These are phyloP conservation scores for Siniperca scherzeri DNA, from an alignment of 2,797 vertebrate species.

Conservation along the genomic window DNA sequence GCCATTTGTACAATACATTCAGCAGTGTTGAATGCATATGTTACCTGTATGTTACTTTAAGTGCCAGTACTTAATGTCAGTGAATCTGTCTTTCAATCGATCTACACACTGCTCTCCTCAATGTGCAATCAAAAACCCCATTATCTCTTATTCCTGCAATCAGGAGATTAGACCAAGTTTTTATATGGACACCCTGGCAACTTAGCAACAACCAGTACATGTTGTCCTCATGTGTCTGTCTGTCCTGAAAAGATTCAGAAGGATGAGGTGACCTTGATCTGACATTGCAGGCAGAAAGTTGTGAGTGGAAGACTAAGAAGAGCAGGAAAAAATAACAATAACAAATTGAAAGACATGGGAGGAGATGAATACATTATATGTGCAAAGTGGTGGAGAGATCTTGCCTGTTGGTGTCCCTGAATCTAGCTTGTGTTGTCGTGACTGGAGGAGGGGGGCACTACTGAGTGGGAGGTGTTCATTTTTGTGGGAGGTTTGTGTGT, in stretches of 20 bases:
- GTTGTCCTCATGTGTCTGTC: slow-evolving; percentile 24
- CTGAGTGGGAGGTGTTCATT: slow-evolving; percentile 65
- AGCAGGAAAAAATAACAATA: slow-evolving; percentile 24
- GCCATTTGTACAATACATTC: slow-evolving; percentile 15
- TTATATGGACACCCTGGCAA: slow-evolving; percentile 36
- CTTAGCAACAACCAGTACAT: slow-evolving; percentile 47
- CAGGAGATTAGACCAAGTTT: slow-evolving; percentile 36
- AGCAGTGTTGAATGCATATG: background rate
- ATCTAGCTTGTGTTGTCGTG: slow-evolving; percentile 64
- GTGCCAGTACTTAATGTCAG: slow-evolving; percentile 17
- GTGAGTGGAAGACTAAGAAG: slow-evolving; percentile 37
- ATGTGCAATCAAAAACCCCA: slow-evolving; percentile 22
- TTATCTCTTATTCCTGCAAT: slow-evolving; percentile 26
- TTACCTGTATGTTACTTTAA: background rate
- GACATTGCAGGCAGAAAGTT: slow-evolving; percentile 64
- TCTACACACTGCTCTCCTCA: background rate
- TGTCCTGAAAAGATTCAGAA: slow-evolving; percentile 43
- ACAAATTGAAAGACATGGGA: slow-evolving; percentile 22
- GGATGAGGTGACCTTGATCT: slow-evolving; percentile 73
- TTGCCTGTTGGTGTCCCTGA: slow-evolving; percentile 57
- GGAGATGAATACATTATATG: slow-evolving; percentile 26
- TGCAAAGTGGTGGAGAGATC: slow-evolving; percentile 46
- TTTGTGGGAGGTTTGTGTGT: slow-evolving; percentile 44
- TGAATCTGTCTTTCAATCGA: slow-evolving; percentile 25
- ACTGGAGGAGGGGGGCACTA: slow-evolving; percentile 60